Conservation (phyloP, 2,888 invertebrate genomes). For the Emmelina monodactyla region DNA sequence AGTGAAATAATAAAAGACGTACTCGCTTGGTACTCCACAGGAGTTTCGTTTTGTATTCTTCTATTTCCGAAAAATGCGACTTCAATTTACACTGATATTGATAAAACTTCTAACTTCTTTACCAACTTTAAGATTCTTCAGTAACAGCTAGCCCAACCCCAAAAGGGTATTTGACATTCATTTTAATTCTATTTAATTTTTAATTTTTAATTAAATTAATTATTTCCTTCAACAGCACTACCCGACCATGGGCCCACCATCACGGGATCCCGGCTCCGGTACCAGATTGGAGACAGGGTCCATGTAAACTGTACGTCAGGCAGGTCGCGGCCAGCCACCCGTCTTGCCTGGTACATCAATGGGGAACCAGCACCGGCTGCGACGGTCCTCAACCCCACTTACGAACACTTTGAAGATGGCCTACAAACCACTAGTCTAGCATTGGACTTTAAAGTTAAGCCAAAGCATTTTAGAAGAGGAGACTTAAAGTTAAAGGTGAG, state of each 20-base stretch:
- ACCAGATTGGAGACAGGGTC: slow-evolving; percentile 77
- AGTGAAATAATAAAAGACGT: too few species aligned
- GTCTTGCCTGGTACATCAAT: slow-evolving; percentile 83
- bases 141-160: too few species aligned
- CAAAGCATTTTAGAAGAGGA: slow-evolving; percentile 75
- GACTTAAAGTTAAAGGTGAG: slow-evolving; percentile 78
- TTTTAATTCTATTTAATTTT: too few species aligned
- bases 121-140: too few species aligned
- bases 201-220: too few species aligned
- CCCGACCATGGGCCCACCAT: slow-evolving; percentile 78
- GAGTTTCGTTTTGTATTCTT: too few species aligned
- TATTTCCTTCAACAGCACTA: slow-evolving; percentile 57
- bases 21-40: too few species aligned
- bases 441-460: slow-evolving; percentile 74
- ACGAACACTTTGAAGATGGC: slow-evolving; percentile 45
- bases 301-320: slow-evolving; percentile 80
- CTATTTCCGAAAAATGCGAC: too few species aligned
- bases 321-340: slow-evolving; percentile 76
- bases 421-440: slow-evolving; percentile 74
- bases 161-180: too few species aligned
- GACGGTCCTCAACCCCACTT: slow-evolving; percentile 34
- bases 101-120: too few species aligned
- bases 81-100: too few species aligned
- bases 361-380: slow-evolving; percentile 69
- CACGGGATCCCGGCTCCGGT: slow-evolving; percentile 74